These are phyloP conservation scores for Isotomurus palustris DNA, from an alignment of 2,888 invertebrate genomes.

Conservation along the genomic window DNA sequence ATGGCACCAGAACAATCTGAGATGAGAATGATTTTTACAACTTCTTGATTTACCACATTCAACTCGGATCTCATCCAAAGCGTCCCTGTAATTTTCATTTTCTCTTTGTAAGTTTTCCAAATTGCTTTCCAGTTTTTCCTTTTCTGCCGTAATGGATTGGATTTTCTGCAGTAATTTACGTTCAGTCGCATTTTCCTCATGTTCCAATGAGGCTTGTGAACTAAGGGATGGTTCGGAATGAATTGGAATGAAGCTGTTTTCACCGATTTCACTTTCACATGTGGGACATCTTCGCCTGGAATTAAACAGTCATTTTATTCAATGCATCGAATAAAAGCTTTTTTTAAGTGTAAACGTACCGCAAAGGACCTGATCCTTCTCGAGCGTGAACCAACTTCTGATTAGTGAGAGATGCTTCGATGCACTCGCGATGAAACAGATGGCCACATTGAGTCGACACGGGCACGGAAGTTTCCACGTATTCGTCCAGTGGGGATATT, in stretches of 20 bases:
- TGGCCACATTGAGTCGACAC: constrained; percentile 29
- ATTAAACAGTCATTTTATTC: neutral
- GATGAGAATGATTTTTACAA: neutral
- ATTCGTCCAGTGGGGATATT: neutral
- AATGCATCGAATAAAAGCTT: neutral
- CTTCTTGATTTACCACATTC: constrained; percentile 20
- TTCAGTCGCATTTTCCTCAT: neutral
- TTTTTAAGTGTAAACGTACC: constrained; percentile 16
- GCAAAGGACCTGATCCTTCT: constrained; percentile 28
- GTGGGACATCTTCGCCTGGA: constrained; percentile 29
- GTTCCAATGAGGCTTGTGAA: constrained; percentile 3
- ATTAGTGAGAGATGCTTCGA: constrained; percentile 31
- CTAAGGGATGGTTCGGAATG: too few relatives aligned
- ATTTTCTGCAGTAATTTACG: constrained; percentile 20
- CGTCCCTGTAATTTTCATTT: constrained; percentile 13
- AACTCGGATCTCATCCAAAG: constrained; percentile 25
- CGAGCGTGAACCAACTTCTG: constrained; percentile 26
- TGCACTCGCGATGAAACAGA: constrained; percentile 31
- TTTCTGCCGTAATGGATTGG: constrained; percentile 19
- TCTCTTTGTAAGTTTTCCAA: constrained; percentile 11
- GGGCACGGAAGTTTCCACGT: constrained; percentile 12
- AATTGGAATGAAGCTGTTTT: constrained; percentile 18
- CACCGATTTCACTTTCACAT: constrained; percentile 19
- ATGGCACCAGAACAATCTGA: neutral
- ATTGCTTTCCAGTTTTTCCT: constrained; percentile 9